phyloP scores from a whole-genome alignment of 2,888 invertebrate species.

The Dicyrtomina minuta region DNA sequence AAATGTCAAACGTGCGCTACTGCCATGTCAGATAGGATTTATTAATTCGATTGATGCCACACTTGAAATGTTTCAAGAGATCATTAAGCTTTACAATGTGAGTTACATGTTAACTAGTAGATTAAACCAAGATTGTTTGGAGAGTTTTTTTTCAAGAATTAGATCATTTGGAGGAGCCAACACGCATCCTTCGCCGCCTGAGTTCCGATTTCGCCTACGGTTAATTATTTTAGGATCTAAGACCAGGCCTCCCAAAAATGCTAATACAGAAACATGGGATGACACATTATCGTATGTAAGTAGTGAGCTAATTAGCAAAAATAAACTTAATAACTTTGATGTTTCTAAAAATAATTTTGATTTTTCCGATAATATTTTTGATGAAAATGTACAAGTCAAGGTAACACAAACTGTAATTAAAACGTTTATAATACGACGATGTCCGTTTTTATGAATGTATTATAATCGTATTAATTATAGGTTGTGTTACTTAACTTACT shows the following conservation, averaged over 20 bases:
- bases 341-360: too few relatives aligned
- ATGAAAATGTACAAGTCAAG: too few relatives aligned
- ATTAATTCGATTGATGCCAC: constrained; percentile 21
- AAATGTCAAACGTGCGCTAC: constrained; percentile 9
- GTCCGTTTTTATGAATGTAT: too few relatives aligned
- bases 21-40: constrained; percentile 30
- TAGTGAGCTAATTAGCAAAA: not conserved
- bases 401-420: too few relatives aligned
- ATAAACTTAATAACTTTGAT: too few relatives aligned
- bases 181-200: not conserved
- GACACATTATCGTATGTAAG: not conserved
- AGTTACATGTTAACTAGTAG: constrained; percentile 12
- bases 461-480: too few relatives aligned
- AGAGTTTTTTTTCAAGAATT: constrained; percentile 26
- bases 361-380: not conserved
- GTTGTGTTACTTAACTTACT: too few relatives aligned
- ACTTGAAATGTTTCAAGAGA: not conserved
- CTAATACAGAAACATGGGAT: constrained; percentile 4
- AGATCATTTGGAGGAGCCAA: constrained; percentile 18
- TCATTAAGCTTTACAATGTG: not conserved
- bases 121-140: constrained; percentile 28
- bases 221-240: constrained; percentile 29
- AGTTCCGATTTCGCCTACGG: constrained; percentile 29
- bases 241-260: not conserved
- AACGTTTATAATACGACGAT: too few relatives aligned